Percentiles rank a stretch among this genome's conserved stretches.
Evolutionary conservation across 1,140 invertebrate genomes (phyloP).

Genomic region (Centruroides sculpturatus): DNA sequence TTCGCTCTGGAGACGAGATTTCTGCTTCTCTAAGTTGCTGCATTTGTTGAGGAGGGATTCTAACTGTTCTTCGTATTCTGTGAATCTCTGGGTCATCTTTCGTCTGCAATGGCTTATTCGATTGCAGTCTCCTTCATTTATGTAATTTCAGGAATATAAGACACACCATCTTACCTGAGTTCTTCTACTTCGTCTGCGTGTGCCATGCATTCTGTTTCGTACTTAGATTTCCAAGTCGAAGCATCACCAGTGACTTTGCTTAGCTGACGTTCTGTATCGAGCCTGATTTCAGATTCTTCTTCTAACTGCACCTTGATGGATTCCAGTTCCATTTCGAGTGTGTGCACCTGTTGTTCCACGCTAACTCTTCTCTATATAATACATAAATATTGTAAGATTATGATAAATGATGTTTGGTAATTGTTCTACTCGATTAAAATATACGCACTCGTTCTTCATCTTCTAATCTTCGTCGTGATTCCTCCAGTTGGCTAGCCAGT

Average conservation of each 20-base stretch:
- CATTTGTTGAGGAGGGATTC: slow-evolving; percentile 80
- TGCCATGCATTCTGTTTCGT: slow-evolving; percentile 74
- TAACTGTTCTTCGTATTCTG: slow-evolving; percentile 92
- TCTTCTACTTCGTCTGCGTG: slow-evolving; percentile 88
- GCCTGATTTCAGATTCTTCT: slow-evolving; percentile 85
- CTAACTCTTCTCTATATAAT: slow-evolving; percentile 53
- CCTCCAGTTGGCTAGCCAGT: slow-evolving; percentile 74
- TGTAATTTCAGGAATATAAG: too few species aligned
- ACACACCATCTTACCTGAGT: slow-evolving; percentile 39
- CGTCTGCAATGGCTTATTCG: slow-evolving; percentile 32
- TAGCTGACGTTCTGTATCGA: slow-evolving; percentile 87
- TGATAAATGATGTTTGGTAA: neutral
- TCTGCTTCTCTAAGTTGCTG: slow-evolving; percentile 85
- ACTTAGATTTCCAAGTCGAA: slow-evolving; percentile 77
- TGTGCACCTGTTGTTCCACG: slow-evolving; percentile 70
- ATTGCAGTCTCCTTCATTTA: too few species aligned
- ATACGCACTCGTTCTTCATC: slow-evolving; percentile 68
- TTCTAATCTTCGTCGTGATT: slow-evolving; percentile 79
- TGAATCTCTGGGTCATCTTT: slow-evolving; percentile 77
- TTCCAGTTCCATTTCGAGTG: slow-evolving; percentile 83
- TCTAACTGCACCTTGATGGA: slow-evolving; percentile 82
- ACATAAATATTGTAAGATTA: neutral
- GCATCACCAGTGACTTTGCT: slow-evolving; percentile 80
- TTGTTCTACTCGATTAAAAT: neutral
- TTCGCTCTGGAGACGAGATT: slow-evolving; percentile 87